These are phyloP conservation scores for Agrenia bidenticulata DNA, from an alignment of 2,888 invertebrate species.

Conservation along the genomic window DNA sequence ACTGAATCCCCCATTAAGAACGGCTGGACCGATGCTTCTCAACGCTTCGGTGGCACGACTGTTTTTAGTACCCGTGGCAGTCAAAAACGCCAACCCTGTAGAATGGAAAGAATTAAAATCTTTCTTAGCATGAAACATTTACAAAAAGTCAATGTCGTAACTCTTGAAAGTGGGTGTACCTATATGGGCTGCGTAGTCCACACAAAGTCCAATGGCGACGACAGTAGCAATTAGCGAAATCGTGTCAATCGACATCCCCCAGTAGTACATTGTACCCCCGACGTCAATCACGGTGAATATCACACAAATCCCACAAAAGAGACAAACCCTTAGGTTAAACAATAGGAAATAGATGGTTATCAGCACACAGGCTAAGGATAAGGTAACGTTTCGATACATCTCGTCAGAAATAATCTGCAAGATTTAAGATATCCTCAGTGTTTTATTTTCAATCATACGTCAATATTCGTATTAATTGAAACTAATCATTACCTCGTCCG, in stretches of 20 bases:
- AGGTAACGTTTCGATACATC: slow-evolving; percentile 71
- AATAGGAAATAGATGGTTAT: slow-evolving; percentile 74
- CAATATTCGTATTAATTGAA: background rate
- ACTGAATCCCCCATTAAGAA: slow-evolving; percentile 60
- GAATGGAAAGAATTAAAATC: background rate
- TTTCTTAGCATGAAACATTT: too few relatives aligned
- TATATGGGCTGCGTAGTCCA: slow-evolving; percentile 79
- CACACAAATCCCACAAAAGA: slow-evolving; percentile 67
- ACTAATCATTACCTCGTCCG: slow-evolving; percentile 68
- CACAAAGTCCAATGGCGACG: slow-evolving; percentile 76
- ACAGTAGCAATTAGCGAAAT: slow-evolving; percentile 78
- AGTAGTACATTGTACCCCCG: slow-evolving; percentile 72
- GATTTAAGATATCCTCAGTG: slow-evolving; percentile 5
- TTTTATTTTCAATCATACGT: background rate
- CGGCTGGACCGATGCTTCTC: slow-evolving; percentile 59
- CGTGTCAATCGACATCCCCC: slow-evolving; percentile 73
- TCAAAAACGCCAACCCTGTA: slow-evolving; percentile 69
- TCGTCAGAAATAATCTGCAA: slow-evolving; percentile 67
- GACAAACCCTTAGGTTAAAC: slow-evolving; percentile 72
- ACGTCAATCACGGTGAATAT: slow-evolving; percentile 62
- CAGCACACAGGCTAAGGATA: slow-evolving; percentile 76
- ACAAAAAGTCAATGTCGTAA: too few relatives aligned
- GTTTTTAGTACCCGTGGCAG: slow-evolving; percentile 59
- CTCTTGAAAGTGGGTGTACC: too few relatives aligned
- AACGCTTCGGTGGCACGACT: slow-evolving; percentile 56